Evolutionary conservation across 2,888 invertebrate species (phyloP), one percentile per base, ranked within the genome.

Genomic region (Galeopsomyia nigrocyanea): DNA sequence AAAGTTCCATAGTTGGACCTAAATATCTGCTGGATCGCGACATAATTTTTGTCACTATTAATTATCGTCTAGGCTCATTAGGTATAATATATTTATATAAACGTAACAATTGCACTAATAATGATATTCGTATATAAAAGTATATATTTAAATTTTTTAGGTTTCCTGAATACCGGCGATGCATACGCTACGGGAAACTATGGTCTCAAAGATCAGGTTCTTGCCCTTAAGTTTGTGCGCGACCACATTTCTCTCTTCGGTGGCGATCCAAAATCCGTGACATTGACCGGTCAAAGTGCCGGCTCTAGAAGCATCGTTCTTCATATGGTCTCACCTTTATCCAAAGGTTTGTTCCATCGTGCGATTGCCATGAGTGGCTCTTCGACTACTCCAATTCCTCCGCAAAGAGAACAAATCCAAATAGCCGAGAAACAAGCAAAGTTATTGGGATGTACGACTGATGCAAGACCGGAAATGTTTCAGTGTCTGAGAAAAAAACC

Each of bases 121-220:
- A 26, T 22, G n/a, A 16, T 6, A 10, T 26, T 53, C 22, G n/a
- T n/a, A n/a, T n/a, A n/a, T n/a, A n/a, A n/a, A n/a, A n/a, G n/a
- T n/a, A n/a, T n/a, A n/a, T n/a, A n/a, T n/a, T n/a, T n/a, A n/a
- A n/a, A n/a, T n/a, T n/a, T n/a, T 57, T 19, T 85, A 87, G 91
- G 91, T 2, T 90, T 90, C 79, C 79, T 91, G 56, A 90, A 90
- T 76, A 92, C 91, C 0, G 92, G 91, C 0, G 91, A 91, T 57
- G 86, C 87, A 58, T 87, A 89, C 63, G 90, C 91, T 0, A 90
- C 91, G 0, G 92, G 93, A 2, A 93, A 93, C 82, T 89, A 90
- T 77, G 93, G 91, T 0, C 85, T 92, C 39, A 92, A 92, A 81
- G 92, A 93, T 84, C 92, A 93, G 83, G 92, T 92, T 10, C 85